Conservation (phyloP, 1,140 invertebrate genomes). For the Ceratosolen fusciceps region DNA sequence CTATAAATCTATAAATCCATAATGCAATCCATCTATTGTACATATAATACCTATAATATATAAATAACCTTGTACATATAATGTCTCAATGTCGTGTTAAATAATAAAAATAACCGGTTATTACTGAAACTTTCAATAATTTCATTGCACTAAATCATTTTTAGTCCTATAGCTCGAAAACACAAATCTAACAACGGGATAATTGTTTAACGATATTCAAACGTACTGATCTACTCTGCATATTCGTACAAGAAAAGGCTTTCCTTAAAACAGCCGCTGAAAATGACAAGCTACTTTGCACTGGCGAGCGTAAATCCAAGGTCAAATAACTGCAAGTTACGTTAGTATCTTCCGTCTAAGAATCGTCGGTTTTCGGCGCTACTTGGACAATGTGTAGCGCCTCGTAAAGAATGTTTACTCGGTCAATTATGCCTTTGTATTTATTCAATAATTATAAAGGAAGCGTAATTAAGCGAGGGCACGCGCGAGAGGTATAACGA, state of each 20-base stretch:
- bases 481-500: no score
- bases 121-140: no score
- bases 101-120: no score
- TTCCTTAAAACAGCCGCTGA: not conserved
- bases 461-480: no score
- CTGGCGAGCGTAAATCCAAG: slow-evolving; percentile 44
- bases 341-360: not conserved
- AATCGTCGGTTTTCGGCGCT: no score
- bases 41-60: no score
- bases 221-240: not conserved
- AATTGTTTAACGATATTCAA: not conserved
- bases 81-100: no score
- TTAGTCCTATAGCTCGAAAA: not conserved
- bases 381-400: no score
- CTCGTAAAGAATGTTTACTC: not conserved
- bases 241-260: not conserved
- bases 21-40: no score
- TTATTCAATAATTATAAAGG: not conserved
- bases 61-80: no score
- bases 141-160: not conserved
- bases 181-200: not conserved
- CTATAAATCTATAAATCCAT: no score
- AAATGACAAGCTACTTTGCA: not conserved
- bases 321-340: not conserved
- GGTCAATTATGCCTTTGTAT: not conserved